Evolutionary conservation across 2,113 vertebrate genomes (phyloP), one percentile per base, ranked within the genome.

Genomic region (Phainopepla nitens): DNA sequence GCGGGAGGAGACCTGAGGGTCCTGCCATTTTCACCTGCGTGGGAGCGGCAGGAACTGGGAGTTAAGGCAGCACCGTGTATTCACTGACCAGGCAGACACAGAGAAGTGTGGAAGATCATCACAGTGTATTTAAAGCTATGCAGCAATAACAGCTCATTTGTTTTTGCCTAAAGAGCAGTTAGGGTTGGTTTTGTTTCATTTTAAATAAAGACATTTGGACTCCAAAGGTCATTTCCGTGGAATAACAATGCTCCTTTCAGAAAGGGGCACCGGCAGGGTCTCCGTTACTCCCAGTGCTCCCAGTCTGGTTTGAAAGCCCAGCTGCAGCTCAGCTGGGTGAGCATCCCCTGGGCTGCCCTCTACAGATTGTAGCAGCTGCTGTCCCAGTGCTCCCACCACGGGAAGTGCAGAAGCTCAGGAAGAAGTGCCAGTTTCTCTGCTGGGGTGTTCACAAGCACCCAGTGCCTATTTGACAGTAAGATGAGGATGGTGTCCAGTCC

Each of bases 231-330:
- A 93, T 96, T 97, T 97, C 96, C 88, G 61, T 93, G 82, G 50
- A 93, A 93, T 79, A 92, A 96, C 96, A 96, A 96, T 93, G 82
- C 82, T 80, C 29, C 72, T 96, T 94, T 96, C 88, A 94, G 72
- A 93, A 95, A 90, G 76, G 85, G 88, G 92, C 72, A 88, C 92
- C 18, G 1, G 28, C 88, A 93, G 71, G 93, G 88, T 84, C 90
- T 90, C 88, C 12, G 15, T 92, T 77, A 95, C 88, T 82, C 62
- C 50, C 93, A 94, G 69, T 77, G 51, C 23, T 5, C 54, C 72
- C 21, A 36, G 82, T 69, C 41, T 51, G 68, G 79, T 90, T 94
- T 88, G 79, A 93, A 86, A 94, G 75, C 35, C 39, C 7, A 70
- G 78, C 35, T 3, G 5, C 9, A 22, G 44, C 66, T 88, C 39